Base-by-base conservation (phyloP, 1,140 invertebrate species). In the Euschistus heros region DNA sequence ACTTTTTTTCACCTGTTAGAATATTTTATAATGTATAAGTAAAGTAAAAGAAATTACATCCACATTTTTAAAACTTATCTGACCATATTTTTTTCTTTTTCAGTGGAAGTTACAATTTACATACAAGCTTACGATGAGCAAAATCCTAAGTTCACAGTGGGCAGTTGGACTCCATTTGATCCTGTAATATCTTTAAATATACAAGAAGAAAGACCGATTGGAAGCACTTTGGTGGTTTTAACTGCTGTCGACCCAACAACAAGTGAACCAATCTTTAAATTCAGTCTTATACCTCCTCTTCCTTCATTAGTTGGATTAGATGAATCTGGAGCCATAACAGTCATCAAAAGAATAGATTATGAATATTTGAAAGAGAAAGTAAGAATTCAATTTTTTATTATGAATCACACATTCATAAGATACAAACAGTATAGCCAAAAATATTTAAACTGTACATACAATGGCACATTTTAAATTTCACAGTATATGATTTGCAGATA, bases 121-220 rank as follows among this genome's bases (percentile, higher is more conserved):
- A 82, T 91, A 10, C 86, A 90, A 75, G 86, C 87, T 0, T 88
- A 86, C 71, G 84, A 84, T 68, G 87, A 89, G 66, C 84, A 86
- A 66, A 88, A 88, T 75, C 89, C 89, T 0, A 81, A 86, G 5
- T 91, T 92, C 66, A 84, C 80, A 0, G 85, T 87, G 66, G 66
- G 79, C 3, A 83, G 84, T 13, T 87, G 86, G 86, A 82, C 80
- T 1, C 80, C 77, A 18, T 81, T 80, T 4, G 82, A 85, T 69
- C 86, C 84, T 0, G 76, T 82, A 2, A 84, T 90, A 27, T 78
- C 81, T 62, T 77, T 88, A 0, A 80, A 80, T 30, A 78, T 91
- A 7, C 84, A 85, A 52, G 89, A 92, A 75, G 88, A 91, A 73
- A 84, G 87, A 70, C 83, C 86, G 0, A 78, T 88, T n/a, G 88